A percentile compares a stretch with the other conserved stretches of the same genome.
These are phyloP conservation scores for Notothenia coriiceps DNA, from an alignment of 2,113 vertebrate genomes.

Conservation along the genomic window DNA sequence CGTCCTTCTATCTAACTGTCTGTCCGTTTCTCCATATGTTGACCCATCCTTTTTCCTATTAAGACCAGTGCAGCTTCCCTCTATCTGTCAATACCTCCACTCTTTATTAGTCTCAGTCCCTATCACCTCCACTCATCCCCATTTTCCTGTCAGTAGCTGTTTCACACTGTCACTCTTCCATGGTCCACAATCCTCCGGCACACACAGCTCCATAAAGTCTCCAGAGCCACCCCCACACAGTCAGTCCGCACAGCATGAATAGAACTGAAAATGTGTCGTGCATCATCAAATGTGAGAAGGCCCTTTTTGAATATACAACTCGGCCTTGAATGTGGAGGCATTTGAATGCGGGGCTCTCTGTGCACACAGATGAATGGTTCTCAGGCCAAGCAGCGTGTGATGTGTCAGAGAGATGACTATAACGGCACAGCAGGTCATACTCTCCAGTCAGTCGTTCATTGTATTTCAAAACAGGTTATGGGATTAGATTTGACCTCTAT, in stretches of 20 bases:
- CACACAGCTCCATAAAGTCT: conserved; percentile 54
- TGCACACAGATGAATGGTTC: conserved; percentile 60
- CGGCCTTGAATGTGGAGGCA: conserved; percentile 65
- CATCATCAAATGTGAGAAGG: conserved; percentile 75
- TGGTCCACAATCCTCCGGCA: conserved; percentile 34
- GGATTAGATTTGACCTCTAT: conserved; percentile 47
- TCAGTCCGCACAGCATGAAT: conserved; percentile 64
- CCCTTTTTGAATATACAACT: conserved; percentile 67
- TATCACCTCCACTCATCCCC: conserved; percentile 33
- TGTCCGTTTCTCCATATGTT: conserved; percentile 4
- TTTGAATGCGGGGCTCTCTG: conserved; percentile 50
- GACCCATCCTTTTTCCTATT: conserved; percentile 32
- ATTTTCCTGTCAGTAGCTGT: conserved; percentile 65
- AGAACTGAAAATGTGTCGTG: conserved; percentile 68
- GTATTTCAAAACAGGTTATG: conserved; percentile 17
- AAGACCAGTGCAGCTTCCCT: conserved; percentile 41
- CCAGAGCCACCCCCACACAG: conserved; percentile 59
- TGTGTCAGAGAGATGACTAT: conserved; percentile 50
- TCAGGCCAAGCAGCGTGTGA: conserved; percentile 24
- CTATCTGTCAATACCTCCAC: conserved; percentile 21
- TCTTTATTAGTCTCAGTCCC: conserved; percentile 51
- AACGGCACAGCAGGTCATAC: not conserved
- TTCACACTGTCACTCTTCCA: conserved; percentile 66
- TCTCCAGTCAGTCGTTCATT: too few species aligned
- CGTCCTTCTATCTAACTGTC: not conserved